Conservation (phyloP, 2,113 vertebrate species). For the Emydocephalus ijimae region DNA sequence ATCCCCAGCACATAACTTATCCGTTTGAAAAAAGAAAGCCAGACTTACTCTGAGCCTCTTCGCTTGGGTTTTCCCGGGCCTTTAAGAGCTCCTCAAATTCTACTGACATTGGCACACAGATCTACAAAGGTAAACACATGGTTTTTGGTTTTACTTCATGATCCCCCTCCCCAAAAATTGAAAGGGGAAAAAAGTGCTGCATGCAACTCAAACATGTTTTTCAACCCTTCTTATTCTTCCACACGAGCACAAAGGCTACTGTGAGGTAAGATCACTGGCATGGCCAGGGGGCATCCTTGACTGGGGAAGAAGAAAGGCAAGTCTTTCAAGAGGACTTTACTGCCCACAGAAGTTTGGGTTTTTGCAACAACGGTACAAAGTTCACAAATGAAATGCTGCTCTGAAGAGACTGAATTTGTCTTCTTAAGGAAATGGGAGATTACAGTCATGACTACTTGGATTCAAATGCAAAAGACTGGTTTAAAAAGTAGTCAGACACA, state of each 20-base stretch:
- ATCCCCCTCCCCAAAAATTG: background rate
- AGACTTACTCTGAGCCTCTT: conserved; percentile 92
- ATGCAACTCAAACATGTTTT: background rate
- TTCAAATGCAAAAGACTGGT: background rate
- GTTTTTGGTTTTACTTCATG: background rate
- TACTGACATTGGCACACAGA: conserved; percentile 96
- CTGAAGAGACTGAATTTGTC: background rate
- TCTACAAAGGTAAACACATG: conserved; percentile 63
- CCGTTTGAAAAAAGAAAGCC: background rate
- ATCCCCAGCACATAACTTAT: background rate
- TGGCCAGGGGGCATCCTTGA: background rate
- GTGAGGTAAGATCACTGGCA: background rate
- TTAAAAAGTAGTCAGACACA: background rate
- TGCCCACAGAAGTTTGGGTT: background rate
- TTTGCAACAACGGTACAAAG: background rate
- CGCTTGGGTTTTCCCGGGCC: conserved; percentile 91
- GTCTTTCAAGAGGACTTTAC: background rate
- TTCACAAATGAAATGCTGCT: background rate
- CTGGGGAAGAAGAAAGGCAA: background rate
- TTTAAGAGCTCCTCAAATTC: conserved; percentile 97
- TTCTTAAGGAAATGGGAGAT: background rate
- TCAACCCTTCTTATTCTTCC: background rate
- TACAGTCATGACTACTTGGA: background rate
- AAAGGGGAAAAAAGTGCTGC: background rate
- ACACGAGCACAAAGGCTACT: background rate